These are phyloP conservation scores for Falco biarmicus DNA, from an alignment of 2,797 vertebrate genomes.

Conservation along the genomic window DNA sequence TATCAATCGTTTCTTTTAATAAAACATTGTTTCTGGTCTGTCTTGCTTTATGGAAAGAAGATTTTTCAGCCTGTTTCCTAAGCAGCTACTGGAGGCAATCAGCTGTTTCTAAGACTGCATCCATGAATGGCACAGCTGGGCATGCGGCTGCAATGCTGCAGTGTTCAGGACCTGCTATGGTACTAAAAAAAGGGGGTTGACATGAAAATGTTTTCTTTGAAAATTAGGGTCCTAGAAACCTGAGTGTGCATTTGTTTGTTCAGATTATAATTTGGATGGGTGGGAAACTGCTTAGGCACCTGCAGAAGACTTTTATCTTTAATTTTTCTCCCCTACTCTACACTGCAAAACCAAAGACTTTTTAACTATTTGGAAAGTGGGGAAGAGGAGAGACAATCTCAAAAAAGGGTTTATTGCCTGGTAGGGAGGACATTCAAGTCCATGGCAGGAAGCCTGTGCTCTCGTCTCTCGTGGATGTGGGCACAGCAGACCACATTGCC, in stretches of 20 bases:
- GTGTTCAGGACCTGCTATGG: fast-evolving
- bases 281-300: background rate
- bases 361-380: background rate
- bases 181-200: fast-evolving
- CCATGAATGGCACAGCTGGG: background rate
- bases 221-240: background rate
- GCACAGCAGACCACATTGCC: fast-evolving
- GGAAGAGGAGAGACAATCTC: background rate
- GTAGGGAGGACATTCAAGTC: background rate
- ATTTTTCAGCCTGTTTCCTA: background rate
- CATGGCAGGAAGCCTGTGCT: background rate
- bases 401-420: background rate
- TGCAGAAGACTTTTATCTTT: background rate
- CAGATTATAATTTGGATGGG: fast-evolving
- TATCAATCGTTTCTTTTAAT: conserved; percentile 14
- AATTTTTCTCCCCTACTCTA: background rate
- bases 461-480: fast-evolving
- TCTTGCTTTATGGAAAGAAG: background rate
- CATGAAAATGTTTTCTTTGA: background rate
- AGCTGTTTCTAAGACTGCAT: background rate
- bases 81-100: background rate
- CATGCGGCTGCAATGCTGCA: fast-evolving
- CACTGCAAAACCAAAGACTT: background rate
- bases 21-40: background rate
- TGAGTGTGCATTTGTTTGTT: background rate